Evolutionary conservation across 1,140 invertebrate genomes (phyloP), one percentile per base, ranked within the genome.

Genomic region (Zaprionus ornatus): DNA sequence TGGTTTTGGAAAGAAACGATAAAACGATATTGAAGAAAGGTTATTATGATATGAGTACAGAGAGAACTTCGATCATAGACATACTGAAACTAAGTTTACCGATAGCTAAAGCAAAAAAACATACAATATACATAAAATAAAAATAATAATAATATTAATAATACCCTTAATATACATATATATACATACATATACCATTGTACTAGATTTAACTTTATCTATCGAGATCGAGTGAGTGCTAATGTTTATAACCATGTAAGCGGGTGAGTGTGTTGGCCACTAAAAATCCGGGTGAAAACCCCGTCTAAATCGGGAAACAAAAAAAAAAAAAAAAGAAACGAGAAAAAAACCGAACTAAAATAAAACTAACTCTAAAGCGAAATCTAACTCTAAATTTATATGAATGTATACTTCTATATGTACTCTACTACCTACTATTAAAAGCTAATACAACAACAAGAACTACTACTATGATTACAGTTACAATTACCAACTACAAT

Each of bases 361-460:
- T 29, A 32, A 21, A 32, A 50, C 54, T 67, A 68, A 73, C 74
- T 50, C 19, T 50, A 48, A 48, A 17, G 45, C 9, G 45, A 48
- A 48, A 21, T 48, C 45, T 50, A 60, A 56, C 64, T 62, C 77
- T 54, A 77, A 74, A 68, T 75, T 69, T 79, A 81, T 79, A 81
- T 85, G 65, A 80, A 80, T 85, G 82, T 85, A 85, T 85, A 85
- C 65, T 81, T 80, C 82, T 78, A 81, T 77, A 80, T 81, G 69
- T 73, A 77, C 60, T 74, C 65, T 72, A 72, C 61, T 61, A 74
- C 63, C 77, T 72, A 79, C 67, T 57, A 79, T 62, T 81, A 79
- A 71, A 77, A 77, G 55, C 82, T 85, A 74, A 78, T 64, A 82
- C 71, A 64, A 79, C 71, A 69, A 79, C 66, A 68, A 40, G 35